Base-by-base conservation (phyloP, 2,888 invertebrate genomes). In the Ophion costatus region DNA sequence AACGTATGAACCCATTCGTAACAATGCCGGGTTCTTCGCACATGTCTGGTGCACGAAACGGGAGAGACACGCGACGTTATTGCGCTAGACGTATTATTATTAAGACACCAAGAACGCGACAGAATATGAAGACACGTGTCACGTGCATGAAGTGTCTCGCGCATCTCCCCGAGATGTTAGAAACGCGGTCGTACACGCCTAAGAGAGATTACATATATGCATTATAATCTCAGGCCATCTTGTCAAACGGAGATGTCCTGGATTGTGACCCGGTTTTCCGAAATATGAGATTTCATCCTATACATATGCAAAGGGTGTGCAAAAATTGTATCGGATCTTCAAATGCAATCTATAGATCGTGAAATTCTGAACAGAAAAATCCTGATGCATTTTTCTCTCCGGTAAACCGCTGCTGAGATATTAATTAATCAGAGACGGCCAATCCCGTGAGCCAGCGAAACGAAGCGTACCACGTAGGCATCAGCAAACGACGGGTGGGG, bases 101-200 rank as follows among this genome's bases (percentile, higher is more conserved):
- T 64, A 80, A 67, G 80, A 80, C 38, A 45, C 57, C 66, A 61
- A 78, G 57, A 64, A 66, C 78, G 69, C 22, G 38, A n/a, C 56
- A 64, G 79, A 20, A 73, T 80, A 80, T 66, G 79, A 82, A 79
- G 82, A 84, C 74, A 80, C 84, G 78, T 73, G 84, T 84, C 84
- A 71, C 56, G 66, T 56, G 75, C 84, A 79, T 79, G 82, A 82
- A 82, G 56, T 80, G 78, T 82, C 71, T 61, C 64, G 59, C 51
- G 78, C 82, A 73, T 75, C 70, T 66, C 79, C 51, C 20, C 59
- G 75, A 79, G 79, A 70, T 63, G 79, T 71, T 71, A 29, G 79
- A 66, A 84, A 78, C 71, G 70, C 38, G 63, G 61, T 61, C 20
- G 20, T 33, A 66, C 38, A 61, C 71, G 78, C 67, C 66, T 56